Base-by-base conservation (phyloP, 2,888 invertebrate genomes). In the Andrena fulva region DNA sequence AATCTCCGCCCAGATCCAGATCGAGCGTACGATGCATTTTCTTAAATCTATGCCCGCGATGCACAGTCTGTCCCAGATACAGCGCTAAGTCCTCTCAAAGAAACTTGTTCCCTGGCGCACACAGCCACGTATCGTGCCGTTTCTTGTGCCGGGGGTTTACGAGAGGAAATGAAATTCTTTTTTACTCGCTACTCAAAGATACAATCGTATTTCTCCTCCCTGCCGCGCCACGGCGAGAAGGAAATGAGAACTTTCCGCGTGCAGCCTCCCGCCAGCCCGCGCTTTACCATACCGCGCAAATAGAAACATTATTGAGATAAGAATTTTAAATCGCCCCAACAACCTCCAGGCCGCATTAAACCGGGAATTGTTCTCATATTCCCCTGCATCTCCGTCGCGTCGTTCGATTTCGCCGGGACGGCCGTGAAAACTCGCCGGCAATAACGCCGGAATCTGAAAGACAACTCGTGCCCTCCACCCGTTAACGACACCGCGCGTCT, bases 81-180 rank as follows among this genome's bases (percentile, higher is more conserved):
- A 52, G 27, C 24, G 70, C 60, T 63, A 78, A 63, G 68, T 42
- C 76, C 54, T 62, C 70, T 79, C 77, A 81, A 85, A 79, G 73
- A 86, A 86, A 84, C 77, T 84, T 80, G 70, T 76, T 78, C 69
- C 60, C 68, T 64, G 33, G 68, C 16, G 35, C 60, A 59, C 56
- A 62, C 74, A 70, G 62, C 70, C 77, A 76, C 77, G 60, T 66
- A 79, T 80, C 79, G 74, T 59, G 59, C 59, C 73, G 72, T 80
- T 80, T 64, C 64, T 80, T 70, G 70, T 64, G 20, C 59, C 78
- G 66, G 50, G 59, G 54, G 67, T 84, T 87, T 88, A 82, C 75
- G 74, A 79, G 77, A 82, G 85, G 82, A 87, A 85, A 88, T 86
- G 81, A 87, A 88, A 88, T 87, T 88, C 77, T 81, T 88, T 82